phyloP scores from a whole-genome alignment of 2,797 vertebrate species.

The Xerus rutilus region DNA sequence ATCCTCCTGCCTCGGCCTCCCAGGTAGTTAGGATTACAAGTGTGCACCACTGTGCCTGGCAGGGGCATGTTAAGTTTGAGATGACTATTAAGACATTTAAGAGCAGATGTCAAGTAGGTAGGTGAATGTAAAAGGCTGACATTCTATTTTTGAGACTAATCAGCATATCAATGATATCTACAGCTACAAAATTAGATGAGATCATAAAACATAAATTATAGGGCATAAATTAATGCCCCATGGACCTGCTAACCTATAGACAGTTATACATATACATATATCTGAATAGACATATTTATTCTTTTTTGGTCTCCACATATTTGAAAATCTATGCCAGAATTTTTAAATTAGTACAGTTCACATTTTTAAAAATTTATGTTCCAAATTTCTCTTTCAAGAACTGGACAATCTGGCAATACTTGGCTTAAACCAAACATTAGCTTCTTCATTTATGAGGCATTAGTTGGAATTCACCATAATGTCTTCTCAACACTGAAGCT shows the following conservation, averaged over 20 bases:
- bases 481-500: background rate
- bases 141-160: background rate
- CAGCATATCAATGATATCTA: background rate
- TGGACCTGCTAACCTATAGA: background rate
- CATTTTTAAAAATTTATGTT: background rate
- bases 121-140: background rate
- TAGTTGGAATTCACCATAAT: conserved; percentile 13
- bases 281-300: too few species aligned
- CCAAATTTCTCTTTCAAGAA: conserved; percentile 45
- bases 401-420: conserved; percentile 2
- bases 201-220: conserved; percentile 15
- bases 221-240: background rate
- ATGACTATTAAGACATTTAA: conserved; percentile 23
- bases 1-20: too few species aligned
- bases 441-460: background rate
- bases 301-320: background rate
- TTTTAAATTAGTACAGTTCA: conserved; percentile 55
- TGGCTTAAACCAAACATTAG: conserved; percentile 17
- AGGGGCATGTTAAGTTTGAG: background rate
- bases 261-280: background rate
- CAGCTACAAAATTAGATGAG: conserved; percentile 16
- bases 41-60: too few species aligned
- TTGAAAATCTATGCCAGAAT: conserved; percentile 20
- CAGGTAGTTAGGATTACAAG: too few species aligned
- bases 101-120: conserved; percentile 23